phyloP scores from a whole-genome alignment of 2,113 vertebrate species.

The Chrysemys picta region DNA sequence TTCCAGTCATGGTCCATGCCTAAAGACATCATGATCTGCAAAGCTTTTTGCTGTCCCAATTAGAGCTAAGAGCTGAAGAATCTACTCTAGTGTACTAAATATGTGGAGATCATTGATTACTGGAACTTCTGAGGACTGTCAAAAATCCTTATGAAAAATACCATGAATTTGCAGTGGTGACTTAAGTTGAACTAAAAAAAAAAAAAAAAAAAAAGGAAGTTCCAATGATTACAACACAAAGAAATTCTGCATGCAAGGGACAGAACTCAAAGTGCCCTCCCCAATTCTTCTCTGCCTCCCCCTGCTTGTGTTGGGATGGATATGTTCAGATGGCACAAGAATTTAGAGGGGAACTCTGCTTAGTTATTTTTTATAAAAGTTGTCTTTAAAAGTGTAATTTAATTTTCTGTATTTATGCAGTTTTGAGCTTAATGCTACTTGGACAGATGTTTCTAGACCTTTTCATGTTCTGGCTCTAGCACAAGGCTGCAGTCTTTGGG shows the following conservation, averaged over 20 bases:
- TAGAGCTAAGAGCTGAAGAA: neutral
- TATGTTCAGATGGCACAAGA: neutral
- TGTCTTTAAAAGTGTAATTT: neutral
- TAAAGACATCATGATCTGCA: neutral
- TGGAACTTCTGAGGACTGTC: slow-evolving; percentile 12
- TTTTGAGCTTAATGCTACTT: neutral
- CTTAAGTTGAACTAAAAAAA: neutral
- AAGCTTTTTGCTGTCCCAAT: neutral
- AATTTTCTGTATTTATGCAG: accelerated
- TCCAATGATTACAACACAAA: neutral
- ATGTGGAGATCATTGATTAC: neutral
- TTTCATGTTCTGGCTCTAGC: slow-evolving; percentile 44
- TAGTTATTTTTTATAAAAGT: neutral
- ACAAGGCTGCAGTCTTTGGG: slow-evolving; percentile 40
- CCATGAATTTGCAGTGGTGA: neutral
- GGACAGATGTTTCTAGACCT: neutral
- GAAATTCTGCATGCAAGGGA: neutral
- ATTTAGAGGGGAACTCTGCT: neutral
- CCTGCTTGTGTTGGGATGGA: slow-evolving; percentile 18
- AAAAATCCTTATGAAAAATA: neutral
- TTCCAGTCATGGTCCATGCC: neutral
- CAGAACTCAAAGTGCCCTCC: slow-evolving; percentile 37
- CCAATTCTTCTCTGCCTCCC: neutral
- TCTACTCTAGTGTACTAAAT: neutral
- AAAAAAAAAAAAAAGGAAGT: too few species aligned